Evolutionary conservation across 2,113 vertebrate genomes (phyloP).

Genomic region (Chlamydotis undulata): DNA sequence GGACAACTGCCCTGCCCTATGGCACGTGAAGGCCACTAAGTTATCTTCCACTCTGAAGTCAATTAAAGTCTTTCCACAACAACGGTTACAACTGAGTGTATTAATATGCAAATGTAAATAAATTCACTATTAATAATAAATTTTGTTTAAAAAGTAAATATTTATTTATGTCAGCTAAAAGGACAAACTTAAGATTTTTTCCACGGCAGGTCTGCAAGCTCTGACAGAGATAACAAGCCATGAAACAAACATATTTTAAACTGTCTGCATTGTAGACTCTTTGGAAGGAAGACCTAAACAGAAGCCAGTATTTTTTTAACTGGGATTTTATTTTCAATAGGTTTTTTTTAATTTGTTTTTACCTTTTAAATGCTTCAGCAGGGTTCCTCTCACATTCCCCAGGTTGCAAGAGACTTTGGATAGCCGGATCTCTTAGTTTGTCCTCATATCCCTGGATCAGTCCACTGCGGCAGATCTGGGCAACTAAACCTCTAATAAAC

Average conservation of each 20-base stretch:
- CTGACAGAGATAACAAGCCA: neutral
- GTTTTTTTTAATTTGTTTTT: neutral
- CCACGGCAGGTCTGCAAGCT: neutral
- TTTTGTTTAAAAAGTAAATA: neutral
- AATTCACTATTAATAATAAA: constrained; percentile 26
- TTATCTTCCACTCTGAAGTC: neutral
- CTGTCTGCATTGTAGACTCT: neutral
- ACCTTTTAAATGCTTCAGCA: constrained; percentile 97
- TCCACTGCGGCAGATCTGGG: constrained; percentile 87
- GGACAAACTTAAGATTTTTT: neutral
- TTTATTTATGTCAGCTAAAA: constrained; percentile 21
- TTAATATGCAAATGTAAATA: neutral
- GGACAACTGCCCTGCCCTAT: neutral
- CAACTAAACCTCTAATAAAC: constrained; percentile 87
- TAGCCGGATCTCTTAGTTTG: constrained; percentile 87
- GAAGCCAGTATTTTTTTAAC: constrained; percentile 23
- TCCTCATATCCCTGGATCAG: constrained; percentile 91
- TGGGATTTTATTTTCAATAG: neutral
- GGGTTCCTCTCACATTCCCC: constrained; percentile 96
- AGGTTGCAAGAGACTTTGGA: constrained; percentile 86
- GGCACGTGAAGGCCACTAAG: neutral
- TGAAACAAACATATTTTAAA: neutral
- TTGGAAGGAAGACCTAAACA: neutral
- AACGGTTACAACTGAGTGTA: neutral
- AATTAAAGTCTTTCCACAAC: neutral